Conservation (phyloP, 2,888 invertebrate genomes). For the Apodemia zela region DNA sequence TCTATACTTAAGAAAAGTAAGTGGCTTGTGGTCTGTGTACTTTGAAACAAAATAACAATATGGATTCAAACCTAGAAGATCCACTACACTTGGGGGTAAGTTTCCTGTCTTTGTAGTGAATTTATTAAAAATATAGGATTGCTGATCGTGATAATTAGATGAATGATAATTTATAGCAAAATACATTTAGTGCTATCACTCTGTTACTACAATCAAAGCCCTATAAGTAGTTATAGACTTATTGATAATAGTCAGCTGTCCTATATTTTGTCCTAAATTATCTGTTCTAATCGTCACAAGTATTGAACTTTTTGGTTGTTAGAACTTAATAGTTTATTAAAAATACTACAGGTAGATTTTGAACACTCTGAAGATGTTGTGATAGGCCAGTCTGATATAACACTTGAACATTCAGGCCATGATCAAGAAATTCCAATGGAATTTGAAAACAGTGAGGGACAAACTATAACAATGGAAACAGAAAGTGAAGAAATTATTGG, state of each 20-base stretch:
- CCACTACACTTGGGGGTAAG: conserved; percentile 66
- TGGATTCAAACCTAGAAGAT: conserved; percentile 71
- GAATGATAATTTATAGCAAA: too few species aligned
- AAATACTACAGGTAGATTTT: conserved; percentile 59
- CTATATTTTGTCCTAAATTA: background rate
- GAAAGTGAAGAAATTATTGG: conserved; percentile 70
- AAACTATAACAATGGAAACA: conserved; percentile 62
- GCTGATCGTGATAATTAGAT: too few species aligned
- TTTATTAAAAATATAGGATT: background rate
- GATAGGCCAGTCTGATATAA: conserved; percentile 55
- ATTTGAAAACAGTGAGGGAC: conserved; percentile 60
- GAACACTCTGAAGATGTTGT: conserved; percentile 53
- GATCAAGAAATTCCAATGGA: conserved; percentile 61
- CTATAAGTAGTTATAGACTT: too few species aligned
- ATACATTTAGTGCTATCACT: too few species aligned
- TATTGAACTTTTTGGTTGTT: background rate
- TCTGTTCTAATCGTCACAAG: background rate
- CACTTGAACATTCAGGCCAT: conserved; percentile 45
- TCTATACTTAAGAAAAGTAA: conserved; percentile 26
- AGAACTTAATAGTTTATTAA: background rate
- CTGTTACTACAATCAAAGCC: too few species aligned
- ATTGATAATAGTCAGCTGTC: background rate
- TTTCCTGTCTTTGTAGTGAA: conserved; percentile 20
- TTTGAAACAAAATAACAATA: conserved; percentile 33
- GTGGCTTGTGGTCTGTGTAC: background rate